Conservation (phyloP, 2,888 invertebrate species). For the Tenthredo scrophulariae region DNA sequence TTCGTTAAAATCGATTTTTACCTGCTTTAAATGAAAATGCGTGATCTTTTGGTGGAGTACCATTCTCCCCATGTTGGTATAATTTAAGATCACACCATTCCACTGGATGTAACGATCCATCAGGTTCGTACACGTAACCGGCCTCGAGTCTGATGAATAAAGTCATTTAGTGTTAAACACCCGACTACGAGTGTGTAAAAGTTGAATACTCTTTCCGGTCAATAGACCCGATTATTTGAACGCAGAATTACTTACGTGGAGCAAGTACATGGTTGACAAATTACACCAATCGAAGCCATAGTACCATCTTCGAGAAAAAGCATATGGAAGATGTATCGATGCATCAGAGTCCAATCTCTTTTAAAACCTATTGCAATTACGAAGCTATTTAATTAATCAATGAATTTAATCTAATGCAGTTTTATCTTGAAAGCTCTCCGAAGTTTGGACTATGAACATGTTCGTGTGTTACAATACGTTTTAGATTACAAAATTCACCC, state of each 20-base stretch:
- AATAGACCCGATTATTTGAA: neutral
- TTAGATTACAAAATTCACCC: too few species aligned
- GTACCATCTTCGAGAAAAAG: constrained; percentile 86
- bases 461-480: neutral
- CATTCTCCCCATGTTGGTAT: constrained; percentile 86
- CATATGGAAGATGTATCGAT: constrained; percentile 89
- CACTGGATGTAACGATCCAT: constrained; percentile 81
- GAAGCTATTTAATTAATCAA: neutral
- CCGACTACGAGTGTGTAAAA: neutral
- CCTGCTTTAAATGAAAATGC: constrained; percentile 83
- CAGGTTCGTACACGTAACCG: constrained; percentile 82
- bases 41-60: constrained; percentile 83
- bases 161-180: neutral
- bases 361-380: constrained; percentile 80
- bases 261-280: constrained; percentile 87
- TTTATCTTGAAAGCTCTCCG: neutral
- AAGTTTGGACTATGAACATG: neutral
- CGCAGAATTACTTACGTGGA: constrained; percentile 78
- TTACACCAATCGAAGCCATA: constrained; percentile 85
- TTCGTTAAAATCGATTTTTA: constrained; percentile 44
- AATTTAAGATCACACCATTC: constrained; percentile 83
- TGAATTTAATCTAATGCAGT: neutral
- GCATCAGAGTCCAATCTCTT: constrained; percentile 87
- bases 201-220: neutral
- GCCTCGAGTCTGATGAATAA: constrained; percentile 81